phyloP scores from a whole-genome alignment of 2,888 invertebrate species.

The Luffia ferchaultella region DNA sequence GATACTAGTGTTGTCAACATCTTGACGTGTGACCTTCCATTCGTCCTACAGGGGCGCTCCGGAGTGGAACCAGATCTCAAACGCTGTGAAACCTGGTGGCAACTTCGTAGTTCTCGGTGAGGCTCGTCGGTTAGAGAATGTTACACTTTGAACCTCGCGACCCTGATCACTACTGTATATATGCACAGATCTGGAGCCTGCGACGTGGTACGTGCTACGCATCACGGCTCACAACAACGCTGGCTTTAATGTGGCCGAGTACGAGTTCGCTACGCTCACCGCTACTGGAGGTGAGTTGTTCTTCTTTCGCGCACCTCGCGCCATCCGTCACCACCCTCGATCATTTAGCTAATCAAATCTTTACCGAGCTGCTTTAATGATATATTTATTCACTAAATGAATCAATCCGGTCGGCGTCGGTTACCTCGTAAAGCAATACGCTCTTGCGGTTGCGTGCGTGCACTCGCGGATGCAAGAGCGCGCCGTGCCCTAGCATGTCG shows the following conservation, averaged over 20 bases:
- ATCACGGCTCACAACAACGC: slow-evolving; percentile 96
- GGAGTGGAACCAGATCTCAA: slow-evolving; percentile 95
- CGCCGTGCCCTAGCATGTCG: slow-evolving; percentile 25
- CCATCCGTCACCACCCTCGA: background rate
- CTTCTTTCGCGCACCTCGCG: background rate
- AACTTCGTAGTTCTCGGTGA: slow-evolving; percentile 83
- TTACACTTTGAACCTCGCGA: background rate
- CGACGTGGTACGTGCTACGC: slow-evolving; percentile 91
- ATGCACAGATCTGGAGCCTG: slow-evolving; percentile 81
- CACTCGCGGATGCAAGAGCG: background rate
- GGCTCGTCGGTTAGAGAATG: slow-evolving; percentile 11
- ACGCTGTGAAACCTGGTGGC: slow-evolving; percentile 90
- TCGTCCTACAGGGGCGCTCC: slow-evolving; percentile 70
- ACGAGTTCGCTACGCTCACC: slow-evolving; percentile 94
- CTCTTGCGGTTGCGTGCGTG: background rate
- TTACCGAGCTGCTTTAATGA: no score
- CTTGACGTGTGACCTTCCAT: background rate
- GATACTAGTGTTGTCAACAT: background rate
- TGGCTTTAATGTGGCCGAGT: slow-evolving; percentile 93
- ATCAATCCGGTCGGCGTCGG: no score
- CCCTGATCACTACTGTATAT: background rate
- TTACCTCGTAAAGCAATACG: background rate
- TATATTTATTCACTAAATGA: no score
- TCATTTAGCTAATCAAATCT: no score
- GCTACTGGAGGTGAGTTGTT: slow-evolving; percentile 85